Base-by-base conservation (phyloP, 2,113 vertebrate species). In the Falcunculus frontatus region DNA sequence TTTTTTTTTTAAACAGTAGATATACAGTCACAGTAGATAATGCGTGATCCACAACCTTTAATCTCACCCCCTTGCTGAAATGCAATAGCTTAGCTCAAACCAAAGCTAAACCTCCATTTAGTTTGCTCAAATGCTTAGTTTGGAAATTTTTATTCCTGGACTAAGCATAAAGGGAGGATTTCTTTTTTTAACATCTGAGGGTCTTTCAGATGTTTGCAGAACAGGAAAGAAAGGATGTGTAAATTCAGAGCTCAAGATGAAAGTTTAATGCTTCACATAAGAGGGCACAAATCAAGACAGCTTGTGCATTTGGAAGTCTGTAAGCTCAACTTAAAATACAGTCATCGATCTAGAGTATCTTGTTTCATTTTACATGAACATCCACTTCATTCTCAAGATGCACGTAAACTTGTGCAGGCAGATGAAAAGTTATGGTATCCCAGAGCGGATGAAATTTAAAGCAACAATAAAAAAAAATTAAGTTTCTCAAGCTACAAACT, bases 121-220 rank as follows among this genome's bases (percentile, higher is more conserved):
- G 16, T 33, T 89, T 87, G 41, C 53, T 69, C 46, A 87, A 90
- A 75, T 35, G 59, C 77, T 89, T 72, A 25, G 49, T 72, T 44
- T 55, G 55, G 41, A 73, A 82, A 46, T 62, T 82, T 64, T 90
- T 86, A 93, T 78, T 90, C 50, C 39, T 52, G 17, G 30, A 67
- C 68, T 89, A 86, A 63, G 39, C 79, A 75, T 62, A 82, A 87
- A 83, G 42, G 37, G 27, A 91, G 30, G 32, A 68, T 41, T 87
- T 70, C 1, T 74, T 76, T 92, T 56, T 60, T 62, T 55, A 92
- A 93, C 49, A 75, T 81, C 70, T 76, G 77, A 96, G 19, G 16
- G 65, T 88, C 63, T 89, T 94, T 91, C 70, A 93, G 84, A 82
- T 76, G 74, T 65, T 83, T 85, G 70, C 41, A 89, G 65, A 94